Evolutionary conservation across 2,113 vertebrate genomes (phyloP).

Genomic region (Meles meles): DNA sequence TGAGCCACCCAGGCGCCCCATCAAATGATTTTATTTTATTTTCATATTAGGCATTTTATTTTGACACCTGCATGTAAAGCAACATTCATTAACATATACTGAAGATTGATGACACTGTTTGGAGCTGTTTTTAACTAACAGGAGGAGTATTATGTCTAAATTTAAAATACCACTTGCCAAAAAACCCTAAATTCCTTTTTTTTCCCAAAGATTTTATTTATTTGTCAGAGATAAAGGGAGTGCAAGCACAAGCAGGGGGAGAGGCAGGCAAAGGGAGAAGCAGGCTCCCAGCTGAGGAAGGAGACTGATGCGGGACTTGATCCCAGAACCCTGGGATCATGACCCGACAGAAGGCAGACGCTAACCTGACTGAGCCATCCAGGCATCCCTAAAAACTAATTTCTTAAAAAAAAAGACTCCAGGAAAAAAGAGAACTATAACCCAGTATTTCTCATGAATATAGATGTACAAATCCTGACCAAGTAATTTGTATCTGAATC

Average conservation of each 20-base stretch:
- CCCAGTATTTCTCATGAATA: not conserved
- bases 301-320: too few relatives aligned
- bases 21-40: not conserved
- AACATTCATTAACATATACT: not conserved
- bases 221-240: not conserved
- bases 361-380: too few relatives aligned
- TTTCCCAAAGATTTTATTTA: too few relatives aligned
- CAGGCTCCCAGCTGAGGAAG: too few relatives aligned
- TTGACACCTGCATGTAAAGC: not conserved
- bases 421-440: not conserved
- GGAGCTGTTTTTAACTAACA: not conserved
- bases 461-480: not conserved
- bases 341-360: too few relatives aligned
- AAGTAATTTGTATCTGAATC: not conserved
- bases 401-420: not conserved
- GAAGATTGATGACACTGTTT: not conserved
- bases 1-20: too few relatives aligned
- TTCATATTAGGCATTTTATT: not conserved
- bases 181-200: not conserved
- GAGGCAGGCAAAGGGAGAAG: too few relatives aligned
- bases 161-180: not conserved
- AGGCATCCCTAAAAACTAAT: not conserved
- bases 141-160: not conserved
- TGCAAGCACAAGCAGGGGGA: too few relatives aligned
- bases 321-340: too few relatives aligned